Base-by-base conservation (phyloP, 2,113 vertebrate species). In the Helogale parvula region DNA sequence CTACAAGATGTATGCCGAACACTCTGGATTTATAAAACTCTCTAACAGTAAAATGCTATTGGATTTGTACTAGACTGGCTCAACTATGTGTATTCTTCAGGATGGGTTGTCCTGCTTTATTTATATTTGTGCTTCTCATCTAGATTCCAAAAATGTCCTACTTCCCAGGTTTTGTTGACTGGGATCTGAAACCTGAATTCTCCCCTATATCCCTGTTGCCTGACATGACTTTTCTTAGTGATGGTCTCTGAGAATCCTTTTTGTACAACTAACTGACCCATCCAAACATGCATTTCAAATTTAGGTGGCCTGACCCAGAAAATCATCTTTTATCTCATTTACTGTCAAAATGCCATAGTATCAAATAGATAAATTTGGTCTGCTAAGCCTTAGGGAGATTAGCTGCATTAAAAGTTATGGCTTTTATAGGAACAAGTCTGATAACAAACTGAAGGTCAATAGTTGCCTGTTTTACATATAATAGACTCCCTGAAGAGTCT, bases 121-220 rank as follows among this genome's bases (percentile, higher is more conserved):
- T 72, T 7, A 12, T 16, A 1, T 82, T 17, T 86, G 5, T 60
- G n/a, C 13, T 89, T 88, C 14, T 27, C 35, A 11, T 38, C 14
- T 7, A 76, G 41, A 3, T 7, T 81, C 15, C 11, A 41, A 13
- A 89, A n/a, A 31, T 54, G 19, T 9, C 7, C 1, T 27, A 0
- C 13, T 68, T 71, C 33, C 38, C 8, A n/a, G n/a, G 4, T 17
- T 31, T 57, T 38, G 38, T 47, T 72, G 27, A 41, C 2, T 33
- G 31, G 12, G n/a, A n/a, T 10, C 23, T 19, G 16, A 19, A 45
- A 35, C 7, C 1, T 85, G 23, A 50, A 3, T 16, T 74, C 14
- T 27, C 25, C 3, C 7, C 9, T 4, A 0, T 17, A 13, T 27
- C 14, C 0, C 50, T 63, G 10, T 31, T 60, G 1, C 4, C 12